These are phyloP conservation scores for Aptenodytes forsteri DNA, from an alignment of 2,113 vertebrate species.

Conservation along the genomic window DNA sequence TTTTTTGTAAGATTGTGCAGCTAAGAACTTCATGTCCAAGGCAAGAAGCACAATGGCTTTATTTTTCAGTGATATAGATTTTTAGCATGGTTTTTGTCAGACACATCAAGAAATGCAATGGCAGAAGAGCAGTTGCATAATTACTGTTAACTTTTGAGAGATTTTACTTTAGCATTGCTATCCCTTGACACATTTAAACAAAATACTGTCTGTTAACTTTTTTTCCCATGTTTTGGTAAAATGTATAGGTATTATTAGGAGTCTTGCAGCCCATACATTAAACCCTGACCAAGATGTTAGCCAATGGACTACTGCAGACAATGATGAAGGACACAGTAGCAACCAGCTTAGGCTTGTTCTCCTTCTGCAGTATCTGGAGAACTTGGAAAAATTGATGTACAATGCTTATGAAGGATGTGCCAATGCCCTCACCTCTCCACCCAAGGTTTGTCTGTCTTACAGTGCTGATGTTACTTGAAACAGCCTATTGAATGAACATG, in stretches of 20 bases:
- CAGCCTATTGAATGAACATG: not conserved
- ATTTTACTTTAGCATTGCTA: not conserved
- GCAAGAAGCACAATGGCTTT: not conserved
- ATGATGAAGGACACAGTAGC: conserved; percentile 91
- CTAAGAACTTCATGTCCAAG: not conserved
- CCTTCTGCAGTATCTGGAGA: conserved; percentile 94
- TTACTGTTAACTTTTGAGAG: not conserved
- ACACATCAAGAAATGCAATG: not conserved
- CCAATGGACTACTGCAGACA: conserved; percentile 91
- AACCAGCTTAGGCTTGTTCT: conserved; percentile 94
- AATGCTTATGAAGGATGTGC: conserved; percentile 98
- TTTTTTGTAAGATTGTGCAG: not conserved
- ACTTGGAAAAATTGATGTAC: conserved; percentile 98
- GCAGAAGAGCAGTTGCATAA: not conserved
- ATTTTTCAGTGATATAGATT: not conserved
- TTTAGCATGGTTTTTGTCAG: not conserved
- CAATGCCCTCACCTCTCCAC: conserved; percentile 93
- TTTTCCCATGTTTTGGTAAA: not conserved
- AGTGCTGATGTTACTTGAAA: not conserved
- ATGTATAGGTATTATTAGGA: conserved; percentile 90
- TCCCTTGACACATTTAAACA: not conserved
- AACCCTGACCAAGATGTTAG: conserved; percentile 94
- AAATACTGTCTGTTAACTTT: not conserved
- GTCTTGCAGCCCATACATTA: conserved; percentile 91
- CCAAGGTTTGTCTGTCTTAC: conserved; percentile 83